A percentile compares a stretch with the other conserved stretches of the same genome.
These are phyloP conservation scores for Tiliacea aurago DNA, from an alignment of 2,888 invertebrate species.

Conservation along the genomic window DNA sequence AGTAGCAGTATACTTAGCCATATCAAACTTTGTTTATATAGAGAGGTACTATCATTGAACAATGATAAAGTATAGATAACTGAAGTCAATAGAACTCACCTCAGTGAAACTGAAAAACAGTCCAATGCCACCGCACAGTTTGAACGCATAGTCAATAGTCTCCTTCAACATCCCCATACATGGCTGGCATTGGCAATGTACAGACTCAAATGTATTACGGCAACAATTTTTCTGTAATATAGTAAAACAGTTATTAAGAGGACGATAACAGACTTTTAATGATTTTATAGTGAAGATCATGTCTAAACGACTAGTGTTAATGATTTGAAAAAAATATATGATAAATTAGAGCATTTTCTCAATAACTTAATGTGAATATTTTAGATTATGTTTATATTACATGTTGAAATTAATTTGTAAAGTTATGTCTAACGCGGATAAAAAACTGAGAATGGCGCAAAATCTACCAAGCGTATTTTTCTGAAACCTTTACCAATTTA, in stretches of 20 bases:
- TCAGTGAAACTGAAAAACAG: conserved; percentile 99
- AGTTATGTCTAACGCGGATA: no score
- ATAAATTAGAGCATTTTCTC: no score
- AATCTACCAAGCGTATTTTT: no score
- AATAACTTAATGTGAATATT: no score
- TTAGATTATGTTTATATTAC: no score
- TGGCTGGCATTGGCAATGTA: conserved; percentile 92
- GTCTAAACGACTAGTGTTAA: no score
- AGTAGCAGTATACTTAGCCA: background rate
- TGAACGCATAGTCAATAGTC: conserved; percentile 96
- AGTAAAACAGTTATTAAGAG: background rate
- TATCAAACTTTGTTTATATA: conserved; percentile 33
- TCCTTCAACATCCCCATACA: conserved; percentile 94
- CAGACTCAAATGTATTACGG: conserved; percentile 67
- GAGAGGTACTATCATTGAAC: conserved; percentile 32
- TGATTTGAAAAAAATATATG: no score
- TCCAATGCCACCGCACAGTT: conserved; percentile 97
- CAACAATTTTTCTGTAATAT: conserved; percentile 90
- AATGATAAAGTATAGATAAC: conserved; percentile 45
- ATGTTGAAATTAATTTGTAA: no score
- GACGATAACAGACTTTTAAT: no score
- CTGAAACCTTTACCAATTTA: no score
- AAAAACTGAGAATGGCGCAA: no score
- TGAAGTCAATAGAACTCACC: conserved; percentile 90
- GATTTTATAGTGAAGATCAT: no score